Base-by-base conservation (phyloP, 2,113 vertebrate species). In the Elephas maximus region DNA sequence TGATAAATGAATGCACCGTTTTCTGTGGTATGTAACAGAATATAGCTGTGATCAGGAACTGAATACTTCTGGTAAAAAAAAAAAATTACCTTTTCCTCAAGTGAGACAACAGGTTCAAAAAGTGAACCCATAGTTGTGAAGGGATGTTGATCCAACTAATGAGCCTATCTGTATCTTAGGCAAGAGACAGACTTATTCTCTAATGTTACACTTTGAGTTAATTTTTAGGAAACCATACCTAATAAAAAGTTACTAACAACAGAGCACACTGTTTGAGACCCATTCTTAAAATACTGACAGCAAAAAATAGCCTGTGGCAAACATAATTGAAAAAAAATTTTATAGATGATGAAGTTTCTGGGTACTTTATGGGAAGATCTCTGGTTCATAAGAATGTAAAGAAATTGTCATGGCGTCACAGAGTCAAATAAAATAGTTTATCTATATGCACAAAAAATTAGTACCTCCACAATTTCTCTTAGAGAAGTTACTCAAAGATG, bases 241-340 rank as follows among this genome's bases (percentile, higher is more conserved):
- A 78, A 65, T 74, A 73, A 48, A 77, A 94, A 91, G 15, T 53
- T 82, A 73, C 48, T 23, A 77, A 14, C 63, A 83, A 87, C 7
- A 93, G 37, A 60, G 37, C 8, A 74, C 17, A 63, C 21, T 62
- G 0, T 90, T 79, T 73, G 60, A 4, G 30, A 76, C 4, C 37
- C n/a, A 85, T 85, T 94, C 18, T 88, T 80, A 88, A 96, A 93
- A 93, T 81, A 80, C 3, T 88, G 33, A 78, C 51, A 44, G 17
- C 17, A 91, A 95, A 81, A 93, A 57, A 48, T 63, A 78, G 37
- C 37, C 21, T 69, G 41, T 92, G 79, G 77, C 57, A 94, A 94
- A 92, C 65, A 2, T 67, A 95, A 67, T 26, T 89, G 23, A 69
- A 96, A 90, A 90, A 33, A 60, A 37, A n/a, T 94, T 83, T 82